Evolutionary conservation across 2,797 vertebrate genomes (phyloP).

Genomic region (Gorsachius magnificus): DNA sequence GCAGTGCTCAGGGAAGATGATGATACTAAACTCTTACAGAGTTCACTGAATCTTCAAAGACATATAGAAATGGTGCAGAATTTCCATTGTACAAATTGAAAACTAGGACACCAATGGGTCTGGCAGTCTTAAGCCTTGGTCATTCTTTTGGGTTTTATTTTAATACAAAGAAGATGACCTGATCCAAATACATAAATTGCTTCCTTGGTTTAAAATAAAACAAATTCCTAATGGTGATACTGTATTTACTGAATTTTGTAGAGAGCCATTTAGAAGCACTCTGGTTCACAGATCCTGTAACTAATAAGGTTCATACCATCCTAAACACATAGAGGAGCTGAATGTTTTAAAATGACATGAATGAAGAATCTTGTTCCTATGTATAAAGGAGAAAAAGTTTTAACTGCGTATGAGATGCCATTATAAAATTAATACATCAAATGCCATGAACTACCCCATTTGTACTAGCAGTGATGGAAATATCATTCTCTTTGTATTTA

Average conservation of each 20-base stretch:
- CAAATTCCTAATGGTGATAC: neutral
- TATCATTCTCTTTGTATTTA: neutral
- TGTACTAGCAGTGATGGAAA: neutral
- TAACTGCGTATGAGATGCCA: neutral
- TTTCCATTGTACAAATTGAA: neutral
- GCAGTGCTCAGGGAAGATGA: neutral
- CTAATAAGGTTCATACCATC: neutral
- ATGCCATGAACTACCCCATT: neutral
- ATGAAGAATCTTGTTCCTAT: neutral
- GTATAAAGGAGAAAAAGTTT: neutral
- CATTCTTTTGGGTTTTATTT: neutral
- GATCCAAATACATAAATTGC: neutral
- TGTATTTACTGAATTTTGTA: neutral
- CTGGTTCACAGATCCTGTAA: neutral
- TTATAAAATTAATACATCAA: neutral
- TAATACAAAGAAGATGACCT: neutral
- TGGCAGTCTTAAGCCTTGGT: neutral
- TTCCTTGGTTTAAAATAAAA: neutral
- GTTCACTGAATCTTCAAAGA: neutral
- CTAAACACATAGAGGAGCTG: neutral
- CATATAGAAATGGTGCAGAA: neutral
- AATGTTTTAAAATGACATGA: neutral
- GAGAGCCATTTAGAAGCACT: neutral
- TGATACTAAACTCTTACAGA: neutral
- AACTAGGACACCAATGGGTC: neutral